Conservation (phyloP, 2,113 vertebrate genomes). For the Gymnobelideus leadbeateri region DNA sequence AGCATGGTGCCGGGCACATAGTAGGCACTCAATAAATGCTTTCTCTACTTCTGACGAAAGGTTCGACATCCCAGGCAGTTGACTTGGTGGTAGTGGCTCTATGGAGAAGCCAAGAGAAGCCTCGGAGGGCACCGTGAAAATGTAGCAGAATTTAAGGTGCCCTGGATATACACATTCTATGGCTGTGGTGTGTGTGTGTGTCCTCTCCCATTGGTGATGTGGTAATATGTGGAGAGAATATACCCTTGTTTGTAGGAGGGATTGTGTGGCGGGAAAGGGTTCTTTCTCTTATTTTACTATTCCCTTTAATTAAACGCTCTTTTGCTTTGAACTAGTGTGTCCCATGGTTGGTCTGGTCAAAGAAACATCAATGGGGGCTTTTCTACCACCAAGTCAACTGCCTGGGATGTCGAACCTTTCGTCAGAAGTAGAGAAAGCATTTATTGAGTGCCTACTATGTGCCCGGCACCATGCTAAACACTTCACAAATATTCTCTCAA, state of each 20-base stretch:
- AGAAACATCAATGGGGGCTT: not conserved
- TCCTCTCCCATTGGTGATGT: no score
- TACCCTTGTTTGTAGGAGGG: no score
- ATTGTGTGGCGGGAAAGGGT: no score
- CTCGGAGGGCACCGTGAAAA: no score
- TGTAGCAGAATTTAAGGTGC: no score
- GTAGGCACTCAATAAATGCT: not conserved
- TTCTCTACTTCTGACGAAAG: not conserved
- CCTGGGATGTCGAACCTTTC: not conserved
- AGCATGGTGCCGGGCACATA: not conserved
- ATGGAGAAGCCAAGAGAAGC: no score
- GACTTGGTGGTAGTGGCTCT: not conserved
- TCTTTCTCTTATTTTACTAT: no score
- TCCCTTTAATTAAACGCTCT: no score
- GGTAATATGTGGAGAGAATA: no score
- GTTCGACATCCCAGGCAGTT: not conserved
- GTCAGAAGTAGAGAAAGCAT: not conserved
- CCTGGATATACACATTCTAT: no score
- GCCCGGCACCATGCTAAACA: not conserved
- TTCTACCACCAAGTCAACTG: not conserved
- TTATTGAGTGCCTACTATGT: not conserved
- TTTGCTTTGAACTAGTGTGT: not conserved
- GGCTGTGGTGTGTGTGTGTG: no score
- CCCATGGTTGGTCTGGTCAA: not conserved
- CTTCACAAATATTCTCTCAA: not conserved